Conservation (phyloP, 2,888 invertebrate species). For the Tiliacea citrago region DNA sequence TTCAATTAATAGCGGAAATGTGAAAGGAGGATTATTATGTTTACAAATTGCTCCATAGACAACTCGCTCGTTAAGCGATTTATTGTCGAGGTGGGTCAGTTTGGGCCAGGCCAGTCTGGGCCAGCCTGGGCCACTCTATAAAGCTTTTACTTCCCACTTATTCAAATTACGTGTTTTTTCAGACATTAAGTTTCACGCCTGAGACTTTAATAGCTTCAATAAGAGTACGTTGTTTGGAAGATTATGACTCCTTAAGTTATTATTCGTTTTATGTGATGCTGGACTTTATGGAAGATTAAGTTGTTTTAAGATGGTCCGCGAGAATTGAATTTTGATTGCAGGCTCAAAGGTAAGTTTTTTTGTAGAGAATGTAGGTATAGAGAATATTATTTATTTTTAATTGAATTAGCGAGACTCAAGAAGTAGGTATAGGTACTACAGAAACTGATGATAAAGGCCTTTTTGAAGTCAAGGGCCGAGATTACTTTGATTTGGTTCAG, state of each 20-base stretch:
- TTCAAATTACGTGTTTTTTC: slow-evolving; percentile 62
- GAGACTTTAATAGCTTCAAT: slow-evolving; percentile 55
- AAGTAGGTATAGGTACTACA: too few relatives aligned
- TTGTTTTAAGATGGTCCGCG: slow-evolving; percentile 23
- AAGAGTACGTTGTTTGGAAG: slow-evolving; percentile 44
- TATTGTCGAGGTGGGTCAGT: slow-evolving; percentile 65
- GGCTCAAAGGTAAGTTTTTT: too few relatives aligned
- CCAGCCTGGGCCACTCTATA: slow-evolving; percentile 47
- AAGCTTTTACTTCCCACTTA: slow-evolving; percentile 57
- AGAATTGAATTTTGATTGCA: slow-evolving; percentile 20
- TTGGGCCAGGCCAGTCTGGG: slow-evolving; percentile 45
- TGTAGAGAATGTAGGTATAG: too few relatives aligned
- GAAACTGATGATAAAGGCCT: too few relatives aligned
- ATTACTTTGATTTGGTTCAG: too few relatives aligned
- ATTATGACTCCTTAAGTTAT: slow-evolving; percentile 49
- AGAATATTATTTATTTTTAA: too few relatives aligned
- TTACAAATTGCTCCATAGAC: slow-evolving; percentile 72
- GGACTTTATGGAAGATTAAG: slow-evolving; percentile 42
- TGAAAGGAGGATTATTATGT: slow-evolving; percentile 72
- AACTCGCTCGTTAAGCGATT: slow-evolving; percentile 63
- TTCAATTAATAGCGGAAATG: slow-evolving; percentile 71
- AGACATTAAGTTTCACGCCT: slow-evolving; percentile 53
- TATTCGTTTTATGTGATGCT: slow-evolving; percentile 50
- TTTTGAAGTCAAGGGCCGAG: too few relatives aligned
- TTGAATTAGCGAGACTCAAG: too few relatives aligned